Conservation (phyloP, 2,113 vertebrate species). For the Aegotheles bennettii region DNA sequence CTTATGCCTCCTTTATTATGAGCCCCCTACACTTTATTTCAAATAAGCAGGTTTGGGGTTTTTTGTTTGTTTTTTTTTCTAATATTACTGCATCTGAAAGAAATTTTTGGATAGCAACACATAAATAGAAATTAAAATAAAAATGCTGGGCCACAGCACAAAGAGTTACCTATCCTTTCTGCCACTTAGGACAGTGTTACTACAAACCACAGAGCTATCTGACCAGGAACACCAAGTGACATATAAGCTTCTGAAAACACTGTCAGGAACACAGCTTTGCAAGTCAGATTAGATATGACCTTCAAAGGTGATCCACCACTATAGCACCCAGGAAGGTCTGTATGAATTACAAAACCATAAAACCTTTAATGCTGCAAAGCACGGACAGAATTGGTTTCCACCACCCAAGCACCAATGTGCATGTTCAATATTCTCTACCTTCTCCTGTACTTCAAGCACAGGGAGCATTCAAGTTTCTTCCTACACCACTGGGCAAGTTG, state of each 20-base stretch:
- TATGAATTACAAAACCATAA: not conserved
- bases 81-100: not conserved
- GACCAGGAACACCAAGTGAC: not conserved
- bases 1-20: not conserved
- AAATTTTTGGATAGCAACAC: not conserved
- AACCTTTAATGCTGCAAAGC: not conserved
- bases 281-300: constrained; percentile 31
- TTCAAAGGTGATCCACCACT: constrained; percentile 32
- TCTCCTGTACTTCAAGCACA: not conserved
- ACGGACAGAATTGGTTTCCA: not conserved
- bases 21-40: not conserved
- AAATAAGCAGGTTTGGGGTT: not conserved
- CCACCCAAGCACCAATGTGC: not conserved
- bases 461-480: not conserved
- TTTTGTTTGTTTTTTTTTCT: not conserved
- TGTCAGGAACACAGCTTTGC: constrained; percentile 8
- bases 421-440: fast-evolving
- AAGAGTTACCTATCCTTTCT: not conserved
- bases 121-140: not conserved
- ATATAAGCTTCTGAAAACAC: constrained; percentile 37
- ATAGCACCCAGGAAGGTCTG: not conserved
- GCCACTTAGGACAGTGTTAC: not conserved
- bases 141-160: not conserved
- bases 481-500: fast-evolving
- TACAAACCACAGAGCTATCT: constrained; percentile 9